Percentiles rank a stretch among this genome's conserved stretches.
phyloP scores from a whole-genome alignment of 37 sponge, comb jelly and placozoan species.

The Eunapius fragilis region DNA sequence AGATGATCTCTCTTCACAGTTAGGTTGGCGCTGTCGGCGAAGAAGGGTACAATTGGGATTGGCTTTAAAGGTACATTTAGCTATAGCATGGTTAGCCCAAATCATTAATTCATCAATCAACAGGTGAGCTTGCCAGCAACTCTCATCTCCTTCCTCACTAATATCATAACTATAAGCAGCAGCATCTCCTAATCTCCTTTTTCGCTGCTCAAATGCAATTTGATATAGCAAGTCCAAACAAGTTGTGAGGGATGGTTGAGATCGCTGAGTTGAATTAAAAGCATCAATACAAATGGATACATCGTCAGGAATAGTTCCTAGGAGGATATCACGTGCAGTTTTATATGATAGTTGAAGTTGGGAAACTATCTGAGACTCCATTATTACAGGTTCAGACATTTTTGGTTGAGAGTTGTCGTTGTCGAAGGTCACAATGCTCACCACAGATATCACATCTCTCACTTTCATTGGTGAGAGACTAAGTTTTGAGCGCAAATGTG shows the following conservation, averaged over 20 bases:
- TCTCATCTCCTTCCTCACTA: slow-evolving; percentile 12
- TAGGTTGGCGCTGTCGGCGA: slow-evolving; percentile 37
- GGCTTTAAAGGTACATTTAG: slow-evolving; percentile 1
- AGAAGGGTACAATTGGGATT: slow-evolving; percentile 32
- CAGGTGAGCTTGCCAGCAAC: slow-evolving; percentile 39
- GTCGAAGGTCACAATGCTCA: slow-evolving; percentile 11
- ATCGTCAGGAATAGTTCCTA: neutral
- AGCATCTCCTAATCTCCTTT: slow-evolving; percentile 11
- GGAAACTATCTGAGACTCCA: slow-evolving; percentile 36
- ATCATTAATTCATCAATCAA: slow-evolving; percentile 78
- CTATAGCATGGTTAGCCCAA: slow-evolving; percentile 61
- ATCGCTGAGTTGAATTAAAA: neutral
- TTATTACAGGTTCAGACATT: neutral
- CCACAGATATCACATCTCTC: slow-evolving; percentile 29
- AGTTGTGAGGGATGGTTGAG: slow-evolving; percentile 14
- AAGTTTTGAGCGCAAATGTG: slow-evolving; percentile 2
- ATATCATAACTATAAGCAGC: slow-evolving; percentile 27
- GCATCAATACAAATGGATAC: neutral
- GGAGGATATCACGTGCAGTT: slow-evolving; percentile 47
- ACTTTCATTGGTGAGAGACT: slow-evolving; percentile 23
- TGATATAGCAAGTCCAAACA: slow-evolving; percentile 30
- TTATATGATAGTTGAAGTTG: slow-evolving; percentile 40
- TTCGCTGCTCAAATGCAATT: slow-evolving; percentile 25
- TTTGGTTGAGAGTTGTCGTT: neutral
- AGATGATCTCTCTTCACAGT: neutral